Base-by-base conservation (phyloP, 1,140 invertebrate genomes). In the Thaumatotibia leucotreta region DNA sequence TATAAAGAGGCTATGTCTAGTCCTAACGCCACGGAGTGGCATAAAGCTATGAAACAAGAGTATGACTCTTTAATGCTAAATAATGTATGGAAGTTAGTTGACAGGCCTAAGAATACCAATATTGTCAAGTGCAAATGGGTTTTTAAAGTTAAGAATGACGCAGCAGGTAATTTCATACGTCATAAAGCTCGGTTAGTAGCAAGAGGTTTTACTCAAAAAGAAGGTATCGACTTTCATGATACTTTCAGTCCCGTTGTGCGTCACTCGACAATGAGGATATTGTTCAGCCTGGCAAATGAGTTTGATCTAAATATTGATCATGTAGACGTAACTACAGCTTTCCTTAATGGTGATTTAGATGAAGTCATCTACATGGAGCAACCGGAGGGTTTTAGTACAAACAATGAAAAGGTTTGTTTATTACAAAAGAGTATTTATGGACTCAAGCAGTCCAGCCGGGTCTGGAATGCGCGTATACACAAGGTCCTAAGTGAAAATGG, bases 161-260 rank as follows among this genome's bases (percentile, higher is more conserved):
- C 52, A 5, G 22, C 20, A 17, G 74, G 73, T 54, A 49, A 75
- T 0, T 64, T 75, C 27, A 71, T 72, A 10, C 65, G 67, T 65
- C 83, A 76, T 63, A 91, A 89, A 66, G 84, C 92, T 31, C 61
- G 89, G 49, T 73, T 91, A 54, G 84, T 91, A 35, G 83, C 76
- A 22, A 74, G 75, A 69, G 80, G 86, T 5, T 86, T 63, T 69
- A 63, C 65, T 9, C 80, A 87, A 66, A 68, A 67, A 64, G 17
- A 66, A 45, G 79, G 72, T 20, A 75, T 84, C 24, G 83, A 91
- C 71, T 89, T 77, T 70, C 4, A 4, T 32, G 31, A 32, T 10
- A 32, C 31, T 32, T 32, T 5, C 10, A 10, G 4, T 10, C 31
- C 87, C 20, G 80, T 88, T 24, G 73, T 78, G 17, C 54, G 79